Evolutionary conservation across 2,113 vertebrate species (phyloP), one percentile per base, ranked within the genome.

Genomic region (Podocnemis expansa): DNA sequence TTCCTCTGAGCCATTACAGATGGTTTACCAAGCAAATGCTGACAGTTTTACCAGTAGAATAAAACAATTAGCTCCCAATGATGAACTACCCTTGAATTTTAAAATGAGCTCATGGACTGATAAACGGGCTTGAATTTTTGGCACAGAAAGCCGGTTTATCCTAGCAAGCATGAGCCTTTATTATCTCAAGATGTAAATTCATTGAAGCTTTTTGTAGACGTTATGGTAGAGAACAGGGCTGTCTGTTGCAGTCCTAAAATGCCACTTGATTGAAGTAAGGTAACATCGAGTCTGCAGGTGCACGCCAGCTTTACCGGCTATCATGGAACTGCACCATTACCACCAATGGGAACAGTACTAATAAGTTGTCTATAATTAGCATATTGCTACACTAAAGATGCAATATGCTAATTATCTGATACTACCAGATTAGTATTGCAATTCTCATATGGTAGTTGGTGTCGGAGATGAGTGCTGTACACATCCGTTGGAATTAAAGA

Each of bases 371-470:
- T 52, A 67, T 79, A 93, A 94, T 96, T 92, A 95, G 81, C 2
- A 31, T 38, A 22, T 93, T 94, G 90, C 94, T 96, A 84, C 58
- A 75, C 89, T 80, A 38, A 82, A 81, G 81, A 94, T 83, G 93
- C 89, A 82, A n/a, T 76, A 56, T 79, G 79, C 87, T 93, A 83
- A 96, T 96, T 93, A 92, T 76, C 67, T 29, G 43, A 27, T 70
- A 81, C 1, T 8, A 10, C 70, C 45, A 85, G 55, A 83, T 84
- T 82, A 94, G 43, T 10, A 25, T 10, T 49, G 43, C 25, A 16
- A 24, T 49, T 38, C 75, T 86, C 6, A 31, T 49, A 24, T 45
- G 25, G 41, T 45, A 27, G 21, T 27, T 76, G 31, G 54, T 24
- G 27, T 84, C 22, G 47, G 54, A 19, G 58, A 51, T 12, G 31